Conservation (phyloP, 2,797 vertebrate species). For the Tapera naevia region DNA sequence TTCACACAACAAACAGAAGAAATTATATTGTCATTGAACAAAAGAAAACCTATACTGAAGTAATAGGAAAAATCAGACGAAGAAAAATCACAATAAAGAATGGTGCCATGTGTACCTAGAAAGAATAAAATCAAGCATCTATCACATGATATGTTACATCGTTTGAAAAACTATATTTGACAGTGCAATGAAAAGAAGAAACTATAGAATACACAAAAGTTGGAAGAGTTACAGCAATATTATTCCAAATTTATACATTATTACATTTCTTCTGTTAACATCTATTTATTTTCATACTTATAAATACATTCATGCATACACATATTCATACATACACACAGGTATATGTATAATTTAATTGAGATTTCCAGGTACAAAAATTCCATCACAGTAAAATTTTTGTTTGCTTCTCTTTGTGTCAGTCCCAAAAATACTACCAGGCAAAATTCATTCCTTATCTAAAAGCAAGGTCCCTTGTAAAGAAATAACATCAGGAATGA, state of each 20-base stretch:
- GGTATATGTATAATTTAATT: neutral
- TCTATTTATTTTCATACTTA: neutral
- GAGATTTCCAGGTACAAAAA: neutral
- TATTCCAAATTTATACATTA: neutral
- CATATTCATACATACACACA: rapidly evolving
- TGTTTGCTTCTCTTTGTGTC: neutral
- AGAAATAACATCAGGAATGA: neutral
- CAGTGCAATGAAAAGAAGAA: neutral
- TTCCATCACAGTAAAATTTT: neutral
- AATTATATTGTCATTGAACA: neutral
- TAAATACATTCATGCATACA: no score
- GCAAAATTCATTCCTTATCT: neutral
- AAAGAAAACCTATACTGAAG: neutral
- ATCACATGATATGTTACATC: neutral
- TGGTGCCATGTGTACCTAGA: neutral
- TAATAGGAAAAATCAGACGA: neutral
- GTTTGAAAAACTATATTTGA: rapidly evolving
- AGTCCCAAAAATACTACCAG: neutral
- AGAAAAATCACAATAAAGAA: neutral
- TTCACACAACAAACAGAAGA: neutral
- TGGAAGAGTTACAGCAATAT: neutral
- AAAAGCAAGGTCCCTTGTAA: neutral
- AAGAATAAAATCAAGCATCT: neutral
- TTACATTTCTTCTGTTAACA: neutral
- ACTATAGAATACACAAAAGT: neutral